These are phyloP conservation scores for Drosophila colorata DNA, from an alignment of 2,888 invertebrate genomes.

Conservation along the genomic window DNA sequence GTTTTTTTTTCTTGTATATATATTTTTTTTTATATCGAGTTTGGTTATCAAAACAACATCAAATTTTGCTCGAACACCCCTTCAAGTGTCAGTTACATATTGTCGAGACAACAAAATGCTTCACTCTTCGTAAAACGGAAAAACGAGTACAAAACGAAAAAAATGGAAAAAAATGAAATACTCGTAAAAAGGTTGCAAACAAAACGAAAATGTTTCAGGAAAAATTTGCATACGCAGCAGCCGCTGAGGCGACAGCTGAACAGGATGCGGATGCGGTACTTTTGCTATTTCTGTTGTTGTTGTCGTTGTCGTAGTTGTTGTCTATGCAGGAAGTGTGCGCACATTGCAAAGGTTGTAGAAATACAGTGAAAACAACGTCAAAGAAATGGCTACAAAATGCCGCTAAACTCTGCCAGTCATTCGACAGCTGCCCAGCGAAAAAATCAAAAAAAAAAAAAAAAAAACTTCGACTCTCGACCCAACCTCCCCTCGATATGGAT, in stretches of 20 bases:
- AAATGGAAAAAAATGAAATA: constrained; percentile 24
- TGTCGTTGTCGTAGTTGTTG: constrained; percentile 56
- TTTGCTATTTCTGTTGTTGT: constrained; percentile 35
- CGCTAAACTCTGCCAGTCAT: constrained; percentile 66
- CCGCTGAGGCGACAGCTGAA: constrained; percentile 45
- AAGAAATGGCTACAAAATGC: constrained; percentile 66
- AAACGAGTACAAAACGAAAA: constrained; percentile 37
- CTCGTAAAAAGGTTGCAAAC: constrained; percentile 73
- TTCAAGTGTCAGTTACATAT: constrained; percentile 80
- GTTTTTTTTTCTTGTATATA: constrained; percentile 13
- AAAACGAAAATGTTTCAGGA: constrained; percentile 47
- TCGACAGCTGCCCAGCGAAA: constrained; percentile 56
- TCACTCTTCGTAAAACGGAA: constrained; percentile 64
- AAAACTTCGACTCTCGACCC: constrained; percentile 18
- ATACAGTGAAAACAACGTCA: constrained; percentile 53
- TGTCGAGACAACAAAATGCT: constrained; percentile 78
- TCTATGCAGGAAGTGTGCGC: constrained; percentile 78
- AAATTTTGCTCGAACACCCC: constrained; percentile 76
- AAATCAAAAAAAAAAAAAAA: constrained; percentile 1
- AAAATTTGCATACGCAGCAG: constrained; percentile 74
- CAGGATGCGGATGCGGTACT: constrained; percentile 66
- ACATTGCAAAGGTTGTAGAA: constrained; percentile 59
- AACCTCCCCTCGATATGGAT: constrained; percentile 35
- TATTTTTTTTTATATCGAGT: constrained; percentile 28
- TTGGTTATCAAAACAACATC: constrained; percentile 72